Conservation (phyloP, 2,797 vertebrate species). For the Rhynchotus rufescens region DNA sequence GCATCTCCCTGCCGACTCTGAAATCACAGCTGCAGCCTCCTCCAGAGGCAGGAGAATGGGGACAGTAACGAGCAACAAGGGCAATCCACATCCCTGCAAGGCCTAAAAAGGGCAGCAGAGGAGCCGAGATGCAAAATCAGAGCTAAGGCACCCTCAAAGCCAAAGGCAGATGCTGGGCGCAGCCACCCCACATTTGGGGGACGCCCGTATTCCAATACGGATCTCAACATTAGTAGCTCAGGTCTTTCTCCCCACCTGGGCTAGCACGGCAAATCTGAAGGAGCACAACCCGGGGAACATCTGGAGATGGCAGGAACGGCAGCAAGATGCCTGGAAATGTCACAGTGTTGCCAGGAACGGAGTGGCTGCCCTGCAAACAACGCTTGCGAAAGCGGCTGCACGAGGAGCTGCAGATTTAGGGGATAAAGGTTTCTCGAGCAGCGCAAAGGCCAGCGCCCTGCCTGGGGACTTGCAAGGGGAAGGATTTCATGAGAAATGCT, state of each 20-base stretch:
- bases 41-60: not conserved
- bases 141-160: not conserved
- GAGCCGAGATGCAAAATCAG: fast-evolving
- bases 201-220: not conserved
- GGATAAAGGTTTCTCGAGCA: conserved; percentile 4
- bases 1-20: too few species aligned
- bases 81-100: not conserved
- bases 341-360: not conserved
- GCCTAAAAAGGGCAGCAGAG: not conserved
- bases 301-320: not conserved
- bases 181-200: not conserved
- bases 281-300: not conserved
- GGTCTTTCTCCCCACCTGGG: not conserved
- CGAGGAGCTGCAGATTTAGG: not conserved
- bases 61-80: not conserved
- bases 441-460: not conserved
- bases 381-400: not conserved
- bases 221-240: not conserved
- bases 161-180: not conserved
- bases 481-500: conserved; percentile 14
- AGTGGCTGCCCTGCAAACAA: not conserved
- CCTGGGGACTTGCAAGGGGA: not conserved
- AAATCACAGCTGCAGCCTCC: not conserved
- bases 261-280: not conserved
- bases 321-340: not conserved